Conservation (phyloP, 2,113 vertebrate species). For the Prietella phreatophila region DNA sequence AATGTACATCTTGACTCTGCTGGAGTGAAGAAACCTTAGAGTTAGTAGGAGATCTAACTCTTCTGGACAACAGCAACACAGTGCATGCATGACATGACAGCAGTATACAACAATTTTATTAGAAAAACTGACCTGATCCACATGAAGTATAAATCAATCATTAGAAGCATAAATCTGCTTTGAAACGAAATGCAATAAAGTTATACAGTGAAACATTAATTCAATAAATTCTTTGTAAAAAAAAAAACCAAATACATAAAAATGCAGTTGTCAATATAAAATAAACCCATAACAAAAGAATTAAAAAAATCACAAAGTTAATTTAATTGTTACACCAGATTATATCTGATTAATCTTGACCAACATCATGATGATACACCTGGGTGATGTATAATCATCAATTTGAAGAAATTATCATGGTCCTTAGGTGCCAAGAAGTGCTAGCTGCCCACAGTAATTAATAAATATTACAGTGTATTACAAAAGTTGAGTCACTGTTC, state of each 20-base stretch:
- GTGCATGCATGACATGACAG: background rate
- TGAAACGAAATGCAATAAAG: background rate
- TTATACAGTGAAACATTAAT: background rate
- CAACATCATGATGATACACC: background rate
- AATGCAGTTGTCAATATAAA: background rate
- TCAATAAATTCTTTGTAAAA: background rate
- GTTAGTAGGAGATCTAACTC: background rate
- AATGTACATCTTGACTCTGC: background rate
- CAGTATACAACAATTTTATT: background rate
- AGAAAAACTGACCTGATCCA: background rate
- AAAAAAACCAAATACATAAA: background rate
- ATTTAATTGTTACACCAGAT: background rate
- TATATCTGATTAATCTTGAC: background rate
- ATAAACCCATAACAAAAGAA: background rate
- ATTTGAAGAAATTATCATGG: background rate
- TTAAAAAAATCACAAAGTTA: background rate
- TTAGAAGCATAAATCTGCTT: background rate
- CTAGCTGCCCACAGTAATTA: background rate
- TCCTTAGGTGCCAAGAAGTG: background rate
- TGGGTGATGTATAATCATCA: background rate
- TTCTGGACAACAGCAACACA: background rate
- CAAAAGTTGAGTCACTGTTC: no score
- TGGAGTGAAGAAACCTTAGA: background rate
- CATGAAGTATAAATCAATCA: background rate
- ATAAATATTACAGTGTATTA: background rate